Percentiles rank a stretch among this genome's conserved stretches.
Conservation (phyloP, 1,140 invertebrate genomes). For the Drosophila tropicalis region DNA sequence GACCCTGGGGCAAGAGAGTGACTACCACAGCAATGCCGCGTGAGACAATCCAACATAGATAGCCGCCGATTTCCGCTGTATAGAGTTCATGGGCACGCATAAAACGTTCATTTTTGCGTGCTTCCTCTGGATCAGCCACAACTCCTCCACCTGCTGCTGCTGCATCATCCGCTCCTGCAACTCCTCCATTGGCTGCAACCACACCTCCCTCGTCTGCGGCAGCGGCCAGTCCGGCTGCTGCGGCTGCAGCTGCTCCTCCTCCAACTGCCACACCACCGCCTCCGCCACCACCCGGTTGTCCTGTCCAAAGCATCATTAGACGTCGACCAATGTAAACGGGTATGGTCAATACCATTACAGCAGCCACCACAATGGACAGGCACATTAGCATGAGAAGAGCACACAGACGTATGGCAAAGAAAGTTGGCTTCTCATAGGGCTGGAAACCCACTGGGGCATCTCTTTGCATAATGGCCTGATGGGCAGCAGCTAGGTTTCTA, state of each 20-base stretch:
- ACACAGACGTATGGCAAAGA: conserved; percentile 91
- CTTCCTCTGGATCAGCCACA: conserved; percentile 45
- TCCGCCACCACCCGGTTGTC: conserved; percentile 38
- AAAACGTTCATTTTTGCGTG: conserved; percentile 84
- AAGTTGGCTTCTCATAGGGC: conserved; percentile 92
- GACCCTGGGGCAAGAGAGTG: conserved; percentile 94
- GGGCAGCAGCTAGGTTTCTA: conserved; percentile 89
- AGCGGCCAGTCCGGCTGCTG: conserved; percentile 12
- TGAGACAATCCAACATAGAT: conserved; percentile 95
- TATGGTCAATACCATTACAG: conserved; percentile 86
- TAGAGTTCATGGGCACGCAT: conserved; percentile 96
- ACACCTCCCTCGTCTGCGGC: conserved; percentile 62
- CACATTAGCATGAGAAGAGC: conserved; percentile 92
- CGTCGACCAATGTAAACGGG: conserved; percentile 94
- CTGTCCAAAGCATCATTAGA: conserved; percentile 93
- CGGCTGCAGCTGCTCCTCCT: conserved; percentile 19
- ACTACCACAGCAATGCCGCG: conserved; percentile 91
- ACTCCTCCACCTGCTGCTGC: background rate
- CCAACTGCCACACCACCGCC: conserved; percentile 16
- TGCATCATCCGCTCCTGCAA: background rate
- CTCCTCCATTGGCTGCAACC: conserved; percentile 85
- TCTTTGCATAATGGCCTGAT: conserved; percentile 90
- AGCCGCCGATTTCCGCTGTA: conserved; percentile 94
- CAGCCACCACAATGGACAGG: conserved; percentile 90
- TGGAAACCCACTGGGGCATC: conserved; percentile 92